phyloP scores from a whole-genome alignment of 2,113 vertebrate species.

The Zeus faber region DNA sequence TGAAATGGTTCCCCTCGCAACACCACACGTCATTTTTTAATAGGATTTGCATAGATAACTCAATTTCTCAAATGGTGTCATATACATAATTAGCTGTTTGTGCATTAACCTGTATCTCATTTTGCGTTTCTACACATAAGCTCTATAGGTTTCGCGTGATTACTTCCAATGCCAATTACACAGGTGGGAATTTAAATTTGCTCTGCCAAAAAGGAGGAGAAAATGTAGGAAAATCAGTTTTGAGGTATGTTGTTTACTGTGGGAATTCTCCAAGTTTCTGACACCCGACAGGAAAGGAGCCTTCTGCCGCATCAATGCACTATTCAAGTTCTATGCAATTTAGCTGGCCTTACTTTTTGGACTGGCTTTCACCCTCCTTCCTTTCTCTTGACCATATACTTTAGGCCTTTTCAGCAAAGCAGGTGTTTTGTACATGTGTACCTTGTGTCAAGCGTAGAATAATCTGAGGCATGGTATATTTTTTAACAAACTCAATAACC shows the following conservation, averaged over 20 bases:
- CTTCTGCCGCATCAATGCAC: conserved; percentile 57
- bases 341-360: conserved; percentile 67
- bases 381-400: conserved; percentile 36
- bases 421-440: conserved; percentile 56
- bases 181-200: conserved; percentile 19
- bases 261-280: conserved; percentile 48
- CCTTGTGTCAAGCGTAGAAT: conserved; percentile 23
- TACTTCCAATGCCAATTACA: conserved; percentile 39
- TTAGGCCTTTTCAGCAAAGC: conserved; percentile 59
- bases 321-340: conserved; percentile 77
- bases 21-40: conserved; percentile 42
- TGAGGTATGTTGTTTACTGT: conserved; percentile 45
- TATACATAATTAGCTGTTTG: conserved; percentile 26
- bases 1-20: too few relatives aligned
- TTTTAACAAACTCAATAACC: conserved; percentile 26
- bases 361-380: conserved; percentile 46
- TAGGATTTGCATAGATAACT: too few relatives aligned
- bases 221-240: conserved; percentile 32
- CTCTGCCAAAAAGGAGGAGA: conserved; percentile 43
- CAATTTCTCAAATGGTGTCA: too few relatives aligned
- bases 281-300: conserved; percentile 57
- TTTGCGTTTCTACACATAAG: conserved; percentile 18
- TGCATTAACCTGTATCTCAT: conserved; percentile 39
- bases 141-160: conserved; percentile 47
- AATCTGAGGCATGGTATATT: conserved; percentile 20